phyloP scores from a whole-genome alignment of 2,113 vertebrate genomes.

The Ibidorhyncha struthersii region DNA sequence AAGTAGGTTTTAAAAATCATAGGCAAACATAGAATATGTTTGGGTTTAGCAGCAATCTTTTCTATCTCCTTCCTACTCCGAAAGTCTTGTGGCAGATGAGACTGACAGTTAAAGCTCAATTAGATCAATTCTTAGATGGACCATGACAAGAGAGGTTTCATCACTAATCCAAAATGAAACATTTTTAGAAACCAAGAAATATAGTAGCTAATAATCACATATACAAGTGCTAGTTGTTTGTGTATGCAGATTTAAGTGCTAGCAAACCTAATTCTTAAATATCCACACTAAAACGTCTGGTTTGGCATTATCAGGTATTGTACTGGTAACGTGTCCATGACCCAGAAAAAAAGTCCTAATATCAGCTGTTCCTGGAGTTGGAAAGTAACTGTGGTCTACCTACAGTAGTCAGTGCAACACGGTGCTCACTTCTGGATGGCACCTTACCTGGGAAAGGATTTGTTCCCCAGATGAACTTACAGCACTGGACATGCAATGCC shows the following conservation, averaged over 20 bases:
- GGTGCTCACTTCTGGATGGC: not conserved
- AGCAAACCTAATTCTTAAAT: not conserved
- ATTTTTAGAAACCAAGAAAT: not conserved
- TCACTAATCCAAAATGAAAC: not conserved
- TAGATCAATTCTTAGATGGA: not conserved
- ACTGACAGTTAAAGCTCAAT: not conserved
- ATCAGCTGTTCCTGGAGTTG: not conserved
- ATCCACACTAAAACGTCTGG: not conserved
- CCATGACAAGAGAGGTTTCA: not conserved
- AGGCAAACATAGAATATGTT: not conserved
- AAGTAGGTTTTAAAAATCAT: not conserved
- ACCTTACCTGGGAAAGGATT: not conserved
- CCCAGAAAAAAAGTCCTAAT: not conserved
- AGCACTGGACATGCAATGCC: not conserved
- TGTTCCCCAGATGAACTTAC: not conserved
- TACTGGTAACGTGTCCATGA: fast-evolving
- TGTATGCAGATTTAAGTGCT: not conserved
- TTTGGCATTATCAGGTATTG: not conserved
- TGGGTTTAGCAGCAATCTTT: not conserved
- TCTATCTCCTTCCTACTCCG: not conserved
- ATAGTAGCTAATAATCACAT: not conserved
- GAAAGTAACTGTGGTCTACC: not conserved
- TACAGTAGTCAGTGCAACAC: fast-evolving
- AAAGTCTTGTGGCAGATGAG: not conserved
- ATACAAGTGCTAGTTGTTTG: not conserved